Percentiles rank a stretch among this genome's conserved stretches.
These are phyloP conservation scores for Desmodus rotundus DNA, from an alignment of 2,113 vertebrate genomes.

Conservation along the genomic window DNA sequence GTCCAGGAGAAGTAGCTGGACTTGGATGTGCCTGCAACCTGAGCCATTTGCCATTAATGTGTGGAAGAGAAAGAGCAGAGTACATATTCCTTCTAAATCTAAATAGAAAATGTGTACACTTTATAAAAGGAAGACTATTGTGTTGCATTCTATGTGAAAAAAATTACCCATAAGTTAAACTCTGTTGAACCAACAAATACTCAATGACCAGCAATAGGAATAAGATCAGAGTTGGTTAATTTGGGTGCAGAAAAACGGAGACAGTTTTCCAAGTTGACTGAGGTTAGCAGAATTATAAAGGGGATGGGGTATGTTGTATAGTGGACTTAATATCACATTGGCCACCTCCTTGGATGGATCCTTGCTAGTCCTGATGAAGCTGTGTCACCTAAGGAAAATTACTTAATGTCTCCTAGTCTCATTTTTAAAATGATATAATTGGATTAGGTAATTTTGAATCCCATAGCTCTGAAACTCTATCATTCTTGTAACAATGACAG, in stretches of 20 bases:
- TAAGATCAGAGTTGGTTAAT: neutral
- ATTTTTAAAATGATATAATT: neutral
- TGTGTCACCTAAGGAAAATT: neutral
- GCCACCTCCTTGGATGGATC: neutral
- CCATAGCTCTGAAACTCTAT: neutral
- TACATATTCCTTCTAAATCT: neutral
- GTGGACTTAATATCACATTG: neutral
- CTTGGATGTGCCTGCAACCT: neutral
- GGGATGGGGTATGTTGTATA: fast-evolving
- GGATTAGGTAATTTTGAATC: neutral
- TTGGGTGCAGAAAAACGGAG: neutral
- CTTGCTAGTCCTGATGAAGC: neutral
- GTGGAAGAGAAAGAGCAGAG: neutral
- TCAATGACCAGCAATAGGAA: neutral
- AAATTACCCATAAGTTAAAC: neutral
- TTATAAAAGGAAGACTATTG: neutral
- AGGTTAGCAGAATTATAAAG: neutral
- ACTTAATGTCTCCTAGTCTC: neutral
- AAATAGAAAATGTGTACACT: neutral
- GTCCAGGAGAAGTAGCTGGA: neutral
- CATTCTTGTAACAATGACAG: neutral
- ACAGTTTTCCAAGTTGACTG: neutral
- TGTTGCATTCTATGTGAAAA: neutral
- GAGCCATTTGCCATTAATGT: neutral
- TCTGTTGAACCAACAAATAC: neutral